Evolutionary conservation across 1,140 invertebrate species (phyloP).

Genomic region (Drosophila ohnishii): DNA sequence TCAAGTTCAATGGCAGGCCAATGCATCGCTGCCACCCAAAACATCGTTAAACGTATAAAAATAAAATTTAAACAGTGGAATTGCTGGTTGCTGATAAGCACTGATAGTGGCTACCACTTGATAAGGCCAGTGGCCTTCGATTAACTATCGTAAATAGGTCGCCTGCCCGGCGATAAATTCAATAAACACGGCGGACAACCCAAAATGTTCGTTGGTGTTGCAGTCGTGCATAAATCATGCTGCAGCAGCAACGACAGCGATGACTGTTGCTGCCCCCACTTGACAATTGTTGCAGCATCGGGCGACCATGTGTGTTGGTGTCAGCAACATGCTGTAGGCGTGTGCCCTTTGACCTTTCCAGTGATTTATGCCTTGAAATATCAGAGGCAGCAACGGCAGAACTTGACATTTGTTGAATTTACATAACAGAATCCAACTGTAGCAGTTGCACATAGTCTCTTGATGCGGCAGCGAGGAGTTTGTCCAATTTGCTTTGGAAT

Average conservation of each 20-base stretch:
- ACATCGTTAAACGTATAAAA: not conserved
- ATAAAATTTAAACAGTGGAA: conserved; percentile 8
- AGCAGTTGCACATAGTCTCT: conserved; percentile 41
- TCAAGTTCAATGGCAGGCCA: conserved; percentile 69
- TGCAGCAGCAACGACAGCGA: conserved; percentile 23
- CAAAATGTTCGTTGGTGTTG: conserved; percentile 8
- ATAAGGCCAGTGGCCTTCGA: conserved; percentile 37
- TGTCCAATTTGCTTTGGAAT: conserved; percentile 30
- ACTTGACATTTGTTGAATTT: conserved; percentile 57
- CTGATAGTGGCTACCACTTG: conserved; percentile 18
- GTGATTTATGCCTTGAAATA: conserved; percentile 61
- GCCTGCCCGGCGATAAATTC: conserved; percentile 31
- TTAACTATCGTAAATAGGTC: conserved; percentile 54
- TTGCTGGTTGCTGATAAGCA: conserved; percentile 21
- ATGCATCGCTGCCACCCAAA: not conserved
- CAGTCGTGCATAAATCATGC: conserved; percentile 60
- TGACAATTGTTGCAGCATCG: conserved; percentile 64
- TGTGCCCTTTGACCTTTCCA: conserved; percentile 66
- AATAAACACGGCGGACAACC: conserved; percentile 22
- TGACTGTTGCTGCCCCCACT: conserved; percentile 41
- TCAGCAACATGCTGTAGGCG: conserved; percentile 48
- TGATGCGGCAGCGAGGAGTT: conserved; percentile 16
- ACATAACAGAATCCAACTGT: conserved; percentile 35
- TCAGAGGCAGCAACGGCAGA: conserved; percentile 30
- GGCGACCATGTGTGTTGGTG: conserved; percentile 51